Conservation (phyloP, 2,113 vertebrate genomes). For the Onychostoma macrolepis region DNA sequence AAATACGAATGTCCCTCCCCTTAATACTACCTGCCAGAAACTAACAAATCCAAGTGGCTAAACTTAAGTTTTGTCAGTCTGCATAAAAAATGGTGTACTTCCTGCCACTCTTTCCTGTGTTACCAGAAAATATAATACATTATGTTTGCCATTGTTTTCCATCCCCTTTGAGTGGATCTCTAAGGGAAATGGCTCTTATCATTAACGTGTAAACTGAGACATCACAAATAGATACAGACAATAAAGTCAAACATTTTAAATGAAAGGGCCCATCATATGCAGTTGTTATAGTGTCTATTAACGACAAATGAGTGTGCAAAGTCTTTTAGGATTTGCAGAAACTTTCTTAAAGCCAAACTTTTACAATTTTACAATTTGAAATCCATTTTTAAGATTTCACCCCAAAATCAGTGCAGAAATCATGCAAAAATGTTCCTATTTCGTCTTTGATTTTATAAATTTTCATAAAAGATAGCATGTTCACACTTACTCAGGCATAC, state of each 20-base stretch:
- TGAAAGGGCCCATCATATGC: neutral
- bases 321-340: neutral
- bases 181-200: neutral
- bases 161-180: neutral
- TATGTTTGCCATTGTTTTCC: neutral
- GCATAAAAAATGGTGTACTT: neutral
- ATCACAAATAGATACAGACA: neutral
- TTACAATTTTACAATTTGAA: neutral
- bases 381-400: neutral
- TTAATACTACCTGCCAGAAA: neutral
- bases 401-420: neutral
- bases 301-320: neutral
- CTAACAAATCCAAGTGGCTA: neutral
- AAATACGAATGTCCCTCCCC: neutral
- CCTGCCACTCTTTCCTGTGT: neutral
- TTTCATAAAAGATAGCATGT: neutral
- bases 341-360: neutral
- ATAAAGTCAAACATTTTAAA: neutral
- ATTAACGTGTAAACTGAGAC: neutral
- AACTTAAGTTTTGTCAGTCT: neutral
- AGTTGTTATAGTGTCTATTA: neutral
- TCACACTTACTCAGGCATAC: conserved; percentile 29
- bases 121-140: neutral
- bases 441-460: neutral
- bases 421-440: neutral